These are phyloP conservation scores for Poecilia velifera DNA, from an alignment of 2,797 vertebrate genomes.

Conservation along the genomic window DNA sequence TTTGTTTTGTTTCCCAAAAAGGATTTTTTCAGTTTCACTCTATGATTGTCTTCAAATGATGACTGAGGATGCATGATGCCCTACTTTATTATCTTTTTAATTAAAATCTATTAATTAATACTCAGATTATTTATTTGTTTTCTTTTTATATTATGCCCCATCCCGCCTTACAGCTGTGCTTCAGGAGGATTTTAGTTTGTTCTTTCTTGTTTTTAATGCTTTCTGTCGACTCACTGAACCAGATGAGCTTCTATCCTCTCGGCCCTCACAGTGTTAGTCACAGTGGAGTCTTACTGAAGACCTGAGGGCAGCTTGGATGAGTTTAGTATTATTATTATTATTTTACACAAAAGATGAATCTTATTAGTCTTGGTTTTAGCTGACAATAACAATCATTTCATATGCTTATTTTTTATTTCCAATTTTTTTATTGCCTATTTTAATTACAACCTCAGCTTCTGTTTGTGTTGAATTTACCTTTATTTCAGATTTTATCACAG, in stretches of 20 bases:
- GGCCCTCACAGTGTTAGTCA: not conserved
- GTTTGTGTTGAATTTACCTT: not conserved
- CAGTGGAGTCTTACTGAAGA: not conserved
- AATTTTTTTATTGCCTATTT: not conserved
- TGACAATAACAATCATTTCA: not conserved
- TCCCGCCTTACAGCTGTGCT: not conserved
- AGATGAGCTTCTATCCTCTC: not conserved
- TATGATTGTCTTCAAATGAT: not conserved
- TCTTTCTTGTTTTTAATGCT: not conserved
- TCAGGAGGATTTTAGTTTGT: not conserved
- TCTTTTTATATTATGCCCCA: not conserved
- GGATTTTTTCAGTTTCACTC: not conserved
- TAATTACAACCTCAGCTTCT: not conserved
- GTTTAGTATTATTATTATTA: not conserved
- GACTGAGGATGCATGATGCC: not conserved
- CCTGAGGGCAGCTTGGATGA: not conserved
- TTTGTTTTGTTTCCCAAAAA: not conserved
- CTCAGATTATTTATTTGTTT: not conserved
- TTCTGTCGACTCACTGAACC: not conserved
- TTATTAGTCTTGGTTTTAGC: not conserved
- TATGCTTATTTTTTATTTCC: not conserved
- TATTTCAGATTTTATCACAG: not conserved
- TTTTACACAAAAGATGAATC: not conserved
- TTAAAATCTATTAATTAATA: not conserved
- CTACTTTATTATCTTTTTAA: not conserved